phyloP scores from a whole-genome alignment of 2,888 invertebrate species.

The Trichogramma evanescens region DNA sequence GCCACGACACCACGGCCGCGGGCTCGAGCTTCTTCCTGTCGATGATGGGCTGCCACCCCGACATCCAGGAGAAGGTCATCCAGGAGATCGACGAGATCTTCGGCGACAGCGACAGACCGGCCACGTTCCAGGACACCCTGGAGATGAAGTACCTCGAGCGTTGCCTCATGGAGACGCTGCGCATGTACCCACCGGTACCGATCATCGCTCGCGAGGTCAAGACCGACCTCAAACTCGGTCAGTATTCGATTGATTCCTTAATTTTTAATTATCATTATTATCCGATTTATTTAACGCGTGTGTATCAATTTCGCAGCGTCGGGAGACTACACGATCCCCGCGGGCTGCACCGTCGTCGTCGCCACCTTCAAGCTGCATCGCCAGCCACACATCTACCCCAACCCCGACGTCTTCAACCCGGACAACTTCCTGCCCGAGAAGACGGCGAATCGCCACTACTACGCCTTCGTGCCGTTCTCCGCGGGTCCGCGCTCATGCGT shows the following conservation, averaged over 20 bases:
- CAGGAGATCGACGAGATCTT: constrained; percentile 71
- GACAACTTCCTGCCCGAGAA: constrained; percentile 75
- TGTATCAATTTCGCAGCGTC: constrained; percentile 48
- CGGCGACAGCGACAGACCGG: constrained; percentile 69
- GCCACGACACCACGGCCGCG: constrained; percentile 78
- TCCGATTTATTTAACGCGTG: not conserved
- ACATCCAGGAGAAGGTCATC: constrained; percentile 69
- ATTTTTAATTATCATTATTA: not conserved
- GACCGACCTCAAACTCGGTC: constrained; percentile 63
- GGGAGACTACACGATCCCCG: constrained; percentile 59
- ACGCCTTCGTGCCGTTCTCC: constrained; percentile 73
- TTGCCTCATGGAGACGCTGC: constrained; percentile 68
- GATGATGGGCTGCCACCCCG: constrained; percentile 71
- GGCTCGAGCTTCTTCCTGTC: constrained; percentile 82
- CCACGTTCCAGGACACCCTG: constrained; percentile 69
- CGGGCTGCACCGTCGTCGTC: constrained; percentile 64
- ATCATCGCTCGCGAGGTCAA: constrained; percentile 67
- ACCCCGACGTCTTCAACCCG: constrained; percentile 67
- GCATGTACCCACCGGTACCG: constrained; percentile 76
- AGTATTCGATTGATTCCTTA: constrained; percentile 14
- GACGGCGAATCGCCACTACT: constrained; percentile 68
- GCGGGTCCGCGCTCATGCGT: constrained; percentile 77
- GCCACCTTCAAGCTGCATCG: constrained; percentile 64
- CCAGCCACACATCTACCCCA: constrained; percentile 58
- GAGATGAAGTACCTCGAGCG: constrained; percentile 77